Evolutionary conservation across 2,888 invertebrate species (phyloP).

Genomic region (Ophraella communa): DNA sequence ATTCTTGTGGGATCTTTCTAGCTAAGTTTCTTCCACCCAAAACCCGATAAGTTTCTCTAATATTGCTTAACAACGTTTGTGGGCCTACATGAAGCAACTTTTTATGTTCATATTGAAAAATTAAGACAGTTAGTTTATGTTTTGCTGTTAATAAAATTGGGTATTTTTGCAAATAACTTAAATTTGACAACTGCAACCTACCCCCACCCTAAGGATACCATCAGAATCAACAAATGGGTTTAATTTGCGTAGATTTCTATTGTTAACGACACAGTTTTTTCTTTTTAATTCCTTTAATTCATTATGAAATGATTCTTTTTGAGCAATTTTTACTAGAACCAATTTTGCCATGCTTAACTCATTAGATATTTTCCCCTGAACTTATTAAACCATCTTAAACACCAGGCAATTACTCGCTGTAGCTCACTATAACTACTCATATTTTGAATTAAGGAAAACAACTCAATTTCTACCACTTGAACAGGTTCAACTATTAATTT

Average conservation of each 20-base stretch:
- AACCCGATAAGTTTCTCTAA: slow-evolving; percentile 29
- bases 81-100: slow-evolving; percentile 35
- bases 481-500: background rate
- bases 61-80: slow-evolving; percentile 33
- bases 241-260: too few relatives aligned
- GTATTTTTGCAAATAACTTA: too few relatives aligned
- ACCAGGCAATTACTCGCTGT: background rate
- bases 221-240: too few relatives aligned
- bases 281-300: too few relatives aligned
- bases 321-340: slow-evolving; percentile 21
- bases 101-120: slow-evolving; percentile 30
- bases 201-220: too few relatives aligned
- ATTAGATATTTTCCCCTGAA: background rate
- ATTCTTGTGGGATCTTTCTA: slow-evolving; percentile 20
- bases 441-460: too few relatives aligned
- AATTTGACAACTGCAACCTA: too few relatives aligned
- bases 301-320: too few relatives aligned
- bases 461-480: too few relatives aligned
- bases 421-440: background rate
- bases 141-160: slow-evolving; percentile 21
- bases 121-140: slow-evolving; percentile 21
- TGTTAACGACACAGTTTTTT: too few relatives aligned
- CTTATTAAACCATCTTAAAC: slow-evolving; percentile 18
- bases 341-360: background rate
- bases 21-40: slow-evolving; percentile 15